Percentiles rank a stretch among this genome's conserved stretches.
Conservation (phyloP, 2,797 vertebrate species). For the Aratinga solstitialis region DNA sequence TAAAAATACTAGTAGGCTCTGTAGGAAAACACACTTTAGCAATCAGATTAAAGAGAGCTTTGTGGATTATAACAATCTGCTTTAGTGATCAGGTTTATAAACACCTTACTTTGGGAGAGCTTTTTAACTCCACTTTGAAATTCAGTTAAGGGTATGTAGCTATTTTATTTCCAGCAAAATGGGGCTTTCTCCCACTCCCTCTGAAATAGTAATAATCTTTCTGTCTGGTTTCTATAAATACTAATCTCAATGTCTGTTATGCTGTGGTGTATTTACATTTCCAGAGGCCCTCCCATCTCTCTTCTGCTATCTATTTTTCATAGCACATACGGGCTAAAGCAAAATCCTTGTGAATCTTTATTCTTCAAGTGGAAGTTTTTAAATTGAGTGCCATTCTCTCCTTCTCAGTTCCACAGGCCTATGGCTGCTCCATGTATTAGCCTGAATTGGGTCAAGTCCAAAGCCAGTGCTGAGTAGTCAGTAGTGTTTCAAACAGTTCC, state of each 20-base stretch:
- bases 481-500: background rate
- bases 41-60: conserved; percentile 21
- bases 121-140: conserved; percentile 18
- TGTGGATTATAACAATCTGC: background rate
- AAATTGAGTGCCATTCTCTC: background rate
- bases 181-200: background rate
- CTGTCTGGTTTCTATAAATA: background rate
- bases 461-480: background rate
- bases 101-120: background rate
- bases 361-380: background rate
- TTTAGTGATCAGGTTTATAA: background rate
- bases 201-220: background rate
- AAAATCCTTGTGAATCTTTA: background rate
- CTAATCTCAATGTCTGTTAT: background rate
- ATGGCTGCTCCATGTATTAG: background rate
- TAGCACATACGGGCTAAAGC: background rate
- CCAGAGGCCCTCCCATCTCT: background rate
- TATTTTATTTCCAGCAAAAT: conserved; percentile 5
- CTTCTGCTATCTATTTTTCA: background rate
- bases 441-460: background rate
- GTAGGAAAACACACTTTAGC: background rate
- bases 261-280: background rate
- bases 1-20: background rate
- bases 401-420: background rate
- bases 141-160: background rate